Evolutionary conservation across 2,888 invertebrate species (phyloP).

Genomic region (Pheosia gnoma): DNA sequence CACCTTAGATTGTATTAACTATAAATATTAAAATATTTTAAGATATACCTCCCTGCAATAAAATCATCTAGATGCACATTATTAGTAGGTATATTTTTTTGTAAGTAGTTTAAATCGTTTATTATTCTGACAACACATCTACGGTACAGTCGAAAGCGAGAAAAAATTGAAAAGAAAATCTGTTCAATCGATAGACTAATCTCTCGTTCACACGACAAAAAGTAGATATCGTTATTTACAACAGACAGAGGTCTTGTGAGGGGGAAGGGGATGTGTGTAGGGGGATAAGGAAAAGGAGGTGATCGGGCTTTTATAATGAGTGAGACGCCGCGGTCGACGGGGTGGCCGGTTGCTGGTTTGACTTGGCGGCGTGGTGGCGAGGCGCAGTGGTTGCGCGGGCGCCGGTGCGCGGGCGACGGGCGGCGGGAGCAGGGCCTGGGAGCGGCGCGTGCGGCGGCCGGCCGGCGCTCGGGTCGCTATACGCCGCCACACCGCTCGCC

Average conservation of each 20-base stretch:
- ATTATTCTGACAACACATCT: slow-evolving; percentile 83
- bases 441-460: slow-evolving; percentile 46
- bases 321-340: slow-evolving; percentile 71
- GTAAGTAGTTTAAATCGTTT: slow-evolving; percentile 78
- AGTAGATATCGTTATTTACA: slow-evolving; percentile 82
- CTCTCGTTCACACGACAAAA: slow-evolving; percentile 83
- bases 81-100: slow-evolving; percentile 77
- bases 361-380: slow-evolving; percentile 43
- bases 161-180: slow-evolving; percentile 83
- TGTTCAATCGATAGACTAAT: slow-evolving; percentile 81
- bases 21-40: slow-evolving; percentile 81
- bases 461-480: slow-evolving; percentile 51
- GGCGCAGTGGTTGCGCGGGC: slow-evolving; percentile 46
- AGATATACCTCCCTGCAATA: slow-evolving; percentile 81
- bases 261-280: slow-evolving; percentile 36
- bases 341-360: slow-evolving; percentile 58
- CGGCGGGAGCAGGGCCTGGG: slow-evolving; percentile 42
- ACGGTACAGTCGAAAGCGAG: slow-evolving; percentile 84
- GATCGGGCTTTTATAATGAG: slow-evolving; percentile 42
- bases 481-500: slow-evolving; percentile 82
- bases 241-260: slow-evolving; percentile 66
- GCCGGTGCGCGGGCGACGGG: slow-evolving; percentile 36
- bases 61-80: slow-evolving; percentile 79
- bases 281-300: slow-evolving; percentile 36
- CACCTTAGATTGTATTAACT: slow-evolving; percentile 78